Evolutionary conservation across 2,797 vertebrate genomes (phyloP).

Genomic region (Falco berigora): DNA sequence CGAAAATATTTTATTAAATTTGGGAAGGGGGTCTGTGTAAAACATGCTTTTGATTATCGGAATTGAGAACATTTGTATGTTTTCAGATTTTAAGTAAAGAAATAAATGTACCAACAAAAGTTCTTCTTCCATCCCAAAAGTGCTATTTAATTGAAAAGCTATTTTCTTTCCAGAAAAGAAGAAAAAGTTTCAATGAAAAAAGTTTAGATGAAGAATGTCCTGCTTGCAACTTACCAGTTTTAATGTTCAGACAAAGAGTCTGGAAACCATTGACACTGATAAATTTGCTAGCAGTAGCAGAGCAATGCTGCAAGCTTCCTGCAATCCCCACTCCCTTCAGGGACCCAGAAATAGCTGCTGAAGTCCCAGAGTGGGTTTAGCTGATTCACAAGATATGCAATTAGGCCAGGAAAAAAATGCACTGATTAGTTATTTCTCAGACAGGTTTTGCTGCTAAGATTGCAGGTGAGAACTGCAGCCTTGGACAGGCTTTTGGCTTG

Average conservation of each 20-base stretch:
- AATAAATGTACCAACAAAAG: neutral
- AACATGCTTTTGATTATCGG: neutral
- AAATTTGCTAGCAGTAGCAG: constrained; percentile 27
- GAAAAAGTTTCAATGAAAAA: neutral
- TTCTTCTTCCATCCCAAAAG: neutral
- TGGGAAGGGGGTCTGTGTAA: neutral
- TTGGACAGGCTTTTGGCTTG: neutral
- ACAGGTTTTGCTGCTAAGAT: neutral
- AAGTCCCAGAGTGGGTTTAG: neutral
- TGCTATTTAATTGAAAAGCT: neutral
- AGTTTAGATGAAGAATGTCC: neutral
- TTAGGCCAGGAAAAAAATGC: neutral
- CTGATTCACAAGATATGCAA: constrained; percentile 34
- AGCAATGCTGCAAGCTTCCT: constrained; percentile 27
- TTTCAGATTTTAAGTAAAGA: neutral
- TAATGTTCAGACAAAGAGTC: neutral
- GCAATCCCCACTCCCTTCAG: constrained; percentile 15
- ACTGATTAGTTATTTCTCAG: constrained; percentile 3
- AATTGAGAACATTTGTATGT: neutral
- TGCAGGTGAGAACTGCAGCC: neutral
- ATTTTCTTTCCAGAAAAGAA: neutral
- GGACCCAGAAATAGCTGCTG: constrained; percentile 3
- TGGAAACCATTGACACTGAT: constrained; percentile 38
- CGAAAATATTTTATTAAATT: neutral
- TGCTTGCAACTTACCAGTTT: neutral